These are phyloP conservation scores for Pitangus sulphuratus DNA, from an alignment of 2,797 vertebrate species.

Conservation along the genomic window DNA sequence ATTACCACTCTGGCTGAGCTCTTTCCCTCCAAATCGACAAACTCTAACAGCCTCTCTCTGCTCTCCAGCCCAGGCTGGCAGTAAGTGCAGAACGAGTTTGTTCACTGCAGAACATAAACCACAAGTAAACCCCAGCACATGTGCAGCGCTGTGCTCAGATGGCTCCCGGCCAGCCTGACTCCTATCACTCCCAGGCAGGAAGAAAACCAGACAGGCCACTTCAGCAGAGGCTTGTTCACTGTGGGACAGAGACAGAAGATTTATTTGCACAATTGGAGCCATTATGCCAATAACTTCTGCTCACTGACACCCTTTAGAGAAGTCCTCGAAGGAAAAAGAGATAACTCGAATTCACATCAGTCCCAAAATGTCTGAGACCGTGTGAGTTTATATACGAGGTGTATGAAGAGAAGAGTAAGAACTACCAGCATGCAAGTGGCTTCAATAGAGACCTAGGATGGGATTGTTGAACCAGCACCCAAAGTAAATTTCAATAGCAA, in stretches of 20 bases:
- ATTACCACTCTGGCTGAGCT: not conserved
- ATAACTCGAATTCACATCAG: not conserved
- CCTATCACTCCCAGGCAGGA: not conserved
- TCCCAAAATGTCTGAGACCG: not conserved
- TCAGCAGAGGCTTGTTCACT: not conserved
- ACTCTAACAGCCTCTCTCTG: not conserved
- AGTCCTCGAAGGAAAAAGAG: not conserved
- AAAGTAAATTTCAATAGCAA: not conserved
- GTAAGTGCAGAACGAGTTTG: not conserved
- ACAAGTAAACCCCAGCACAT: not conserved
- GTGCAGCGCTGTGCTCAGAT: not conserved
- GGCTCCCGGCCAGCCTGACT: not conserved
- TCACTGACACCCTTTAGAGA: not conserved
- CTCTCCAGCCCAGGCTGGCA: not conserved
- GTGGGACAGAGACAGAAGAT: not conserved
- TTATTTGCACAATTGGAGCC: not conserved
- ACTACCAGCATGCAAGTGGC: not conserved
- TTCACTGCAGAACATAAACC: not conserved
- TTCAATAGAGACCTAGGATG: not conserved
- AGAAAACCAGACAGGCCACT: constrained; percentile 4
- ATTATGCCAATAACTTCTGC: not conserved
- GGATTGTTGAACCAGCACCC: not conserved
- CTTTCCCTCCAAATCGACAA: not conserved
- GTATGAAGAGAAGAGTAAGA: not conserved
- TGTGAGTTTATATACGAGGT: not conserved